Conservation (phyloP, 2,888 invertebrate species). For the Phyllotreta cruciferae region DNA sequence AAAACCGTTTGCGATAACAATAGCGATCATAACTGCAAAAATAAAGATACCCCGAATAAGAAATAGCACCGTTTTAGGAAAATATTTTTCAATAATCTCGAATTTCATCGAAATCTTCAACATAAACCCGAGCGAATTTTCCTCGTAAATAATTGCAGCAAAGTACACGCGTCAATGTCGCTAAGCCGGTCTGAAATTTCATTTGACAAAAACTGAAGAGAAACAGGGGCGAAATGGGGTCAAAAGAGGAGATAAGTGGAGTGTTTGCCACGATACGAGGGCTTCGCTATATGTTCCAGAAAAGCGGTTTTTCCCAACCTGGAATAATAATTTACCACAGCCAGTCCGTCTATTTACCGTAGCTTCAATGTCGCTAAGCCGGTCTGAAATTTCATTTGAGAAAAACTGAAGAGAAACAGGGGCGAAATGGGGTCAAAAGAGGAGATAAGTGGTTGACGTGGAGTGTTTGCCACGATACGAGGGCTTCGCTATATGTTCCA, state of each 20-base stretch:
- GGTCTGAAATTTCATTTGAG: conserved; percentile 32
- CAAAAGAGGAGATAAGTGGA: conserved; percentile 45
- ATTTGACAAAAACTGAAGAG: conserved; percentile 37
- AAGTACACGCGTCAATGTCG: too few species aligned
- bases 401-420: conserved; percentile 34
- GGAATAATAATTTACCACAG: too few species aligned
- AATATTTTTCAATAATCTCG: conserved; percentile 28
- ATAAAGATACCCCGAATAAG: conserved; percentile 20
- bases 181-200: conserved; percentile 18
- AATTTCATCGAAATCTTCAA: conserved; percentile 7
- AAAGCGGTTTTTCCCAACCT: too few species aligned
- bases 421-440: conserved; percentile 40
- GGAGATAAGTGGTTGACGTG: conserved; percentile 44
- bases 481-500: conserved; percentile 40
- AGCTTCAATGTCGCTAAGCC: too few species aligned
- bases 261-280: conserved; percentile 41
- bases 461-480: conserved; percentile 42
- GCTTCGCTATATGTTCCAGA: conserved; percentile 37
- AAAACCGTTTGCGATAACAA: conserved; percentile 25
- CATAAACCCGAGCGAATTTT: neutral
- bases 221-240: conserved; percentile 36
- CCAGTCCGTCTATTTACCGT: neutral
- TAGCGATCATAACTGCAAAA: conserved; percentile 21
- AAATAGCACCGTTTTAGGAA: conserved; percentile 23
- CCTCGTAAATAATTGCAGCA: too few species aligned